A percentile compares a stretch with the other conserved stretches of the same genome.
Conservation (phyloP, 2,797 vertebrate species). For the Delichon dasypus region DNA sequence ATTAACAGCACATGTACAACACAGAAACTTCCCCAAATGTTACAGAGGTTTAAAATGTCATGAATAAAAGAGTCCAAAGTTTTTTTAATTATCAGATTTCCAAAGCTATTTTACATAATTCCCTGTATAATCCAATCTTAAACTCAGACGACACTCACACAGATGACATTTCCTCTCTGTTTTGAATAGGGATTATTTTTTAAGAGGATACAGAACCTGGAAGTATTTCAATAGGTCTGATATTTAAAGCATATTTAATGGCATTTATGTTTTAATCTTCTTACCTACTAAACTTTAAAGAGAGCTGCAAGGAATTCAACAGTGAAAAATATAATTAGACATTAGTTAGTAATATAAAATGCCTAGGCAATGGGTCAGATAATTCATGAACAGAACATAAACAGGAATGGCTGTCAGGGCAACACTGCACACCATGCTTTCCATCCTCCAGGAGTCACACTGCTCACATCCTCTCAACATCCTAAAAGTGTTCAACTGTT, state of each 20-base stretch:
- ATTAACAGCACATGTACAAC: neutral
- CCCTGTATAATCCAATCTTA: slow-evolving; percentile 77
- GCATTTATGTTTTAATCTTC: slow-evolving; percentile 82
- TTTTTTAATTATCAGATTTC: slow-evolving; percentile 77
- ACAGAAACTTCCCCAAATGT: slow-evolving; percentile 34
- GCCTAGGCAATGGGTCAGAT: neutral
- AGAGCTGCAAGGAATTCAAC: slow-evolving; percentile 64
- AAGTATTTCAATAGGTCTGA: slow-evolving; percentile 75
- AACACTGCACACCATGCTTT: neutral
- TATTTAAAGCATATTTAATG: slow-evolving; percentile 81
- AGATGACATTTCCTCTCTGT: slow-evolving; percentile 76
- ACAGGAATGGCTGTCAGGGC: neutral
- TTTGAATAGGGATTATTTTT: slow-evolving; percentile 78
- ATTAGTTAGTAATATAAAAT: slow-evolving; percentile 46
- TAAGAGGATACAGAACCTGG: slow-evolving; percentile 78
- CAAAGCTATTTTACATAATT: slow-evolving; percentile 72
- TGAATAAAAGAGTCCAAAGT: slow-evolving; percentile 50
- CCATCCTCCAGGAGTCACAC: neutral
- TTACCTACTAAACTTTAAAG: slow-evolving; percentile 76
- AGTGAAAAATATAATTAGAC: slow-evolving; percentile 69
- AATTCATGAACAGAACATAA: neutral
- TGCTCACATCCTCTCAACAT: neutral
- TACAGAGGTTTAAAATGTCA: slow-evolving; percentile 69
- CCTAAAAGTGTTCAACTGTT: neutral
- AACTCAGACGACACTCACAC: slow-evolving; percentile 69